These are phyloP conservation scores for Drosophila prolongata DNA, from an alignment of 2,888 invertebrate genomes.

Conservation along the genomic window DNA sequence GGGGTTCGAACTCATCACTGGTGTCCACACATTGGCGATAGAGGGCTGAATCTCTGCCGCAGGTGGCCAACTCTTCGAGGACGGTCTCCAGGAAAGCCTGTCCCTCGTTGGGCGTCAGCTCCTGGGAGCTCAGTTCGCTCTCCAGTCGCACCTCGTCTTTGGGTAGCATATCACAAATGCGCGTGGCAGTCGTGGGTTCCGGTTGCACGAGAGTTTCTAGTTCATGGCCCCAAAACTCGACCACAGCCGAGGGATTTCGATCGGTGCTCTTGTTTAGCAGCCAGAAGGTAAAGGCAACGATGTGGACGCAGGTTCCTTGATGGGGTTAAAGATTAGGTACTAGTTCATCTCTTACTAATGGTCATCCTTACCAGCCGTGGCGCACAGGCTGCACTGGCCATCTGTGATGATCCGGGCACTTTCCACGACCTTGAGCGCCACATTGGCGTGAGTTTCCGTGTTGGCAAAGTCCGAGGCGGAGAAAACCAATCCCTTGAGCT, in stretches of 20 bases:
- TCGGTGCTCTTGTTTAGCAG: conserved; percentile 76
- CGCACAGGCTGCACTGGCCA: conserved; percentile 76
- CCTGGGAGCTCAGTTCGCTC: conserved; percentile 66
- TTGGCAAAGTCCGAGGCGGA: conserved; percentile 65
- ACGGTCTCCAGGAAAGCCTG: conserved; percentile 76
- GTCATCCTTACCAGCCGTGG: conserved; percentile 52
- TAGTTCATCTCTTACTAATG: neutral
- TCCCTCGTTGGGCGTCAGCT: conserved; percentile 68
- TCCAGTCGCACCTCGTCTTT: conserved; percentile 75
- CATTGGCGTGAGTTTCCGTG: conserved; percentile 72
- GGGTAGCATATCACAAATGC: conserved; percentile 78
- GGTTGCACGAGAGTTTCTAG: conserved; percentile 71
- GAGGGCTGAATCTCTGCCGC: conserved; percentile 79
- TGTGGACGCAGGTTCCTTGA: conserved; percentile 78
- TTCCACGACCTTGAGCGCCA: conserved; percentile 71
- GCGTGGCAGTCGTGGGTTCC: conserved; percentile 63
- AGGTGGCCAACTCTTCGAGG: conserved; percentile 80
- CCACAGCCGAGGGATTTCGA: conserved; percentile 60
- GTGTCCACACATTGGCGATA: conserved; percentile 82
- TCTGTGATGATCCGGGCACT: conserved; percentile 66
- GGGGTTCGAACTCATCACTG: conserved; percentile 81
- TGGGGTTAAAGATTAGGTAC: too few species aligned
- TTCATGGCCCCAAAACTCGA: conserved; percentile 82
- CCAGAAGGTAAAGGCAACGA: conserved; percentile 82
- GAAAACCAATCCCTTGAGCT: conserved; percentile 79